A percentile compares a stretch with the other conserved stretches of the same genome.
Conservation (phyloP, 2,113 vertebrate genomes). For the Galeopterus variegatus region DNA sequence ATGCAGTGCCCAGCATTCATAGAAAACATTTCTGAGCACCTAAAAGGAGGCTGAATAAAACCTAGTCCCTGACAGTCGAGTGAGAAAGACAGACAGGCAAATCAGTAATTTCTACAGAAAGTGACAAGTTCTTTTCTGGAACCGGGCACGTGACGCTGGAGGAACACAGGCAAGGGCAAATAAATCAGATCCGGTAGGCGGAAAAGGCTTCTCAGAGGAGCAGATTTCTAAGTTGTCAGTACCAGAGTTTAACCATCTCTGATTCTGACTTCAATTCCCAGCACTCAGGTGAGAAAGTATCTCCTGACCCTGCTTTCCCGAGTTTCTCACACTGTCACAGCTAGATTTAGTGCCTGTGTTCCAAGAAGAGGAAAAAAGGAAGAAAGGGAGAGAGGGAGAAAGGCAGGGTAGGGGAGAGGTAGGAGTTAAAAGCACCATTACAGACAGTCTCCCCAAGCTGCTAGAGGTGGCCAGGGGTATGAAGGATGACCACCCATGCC, state of each 20-base stretch:
- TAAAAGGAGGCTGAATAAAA: background rate
- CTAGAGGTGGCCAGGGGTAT: background rate
- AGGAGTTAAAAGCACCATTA: background rate
- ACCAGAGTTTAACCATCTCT: background rate
- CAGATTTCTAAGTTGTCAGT: background rate
- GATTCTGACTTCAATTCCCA: background rate
- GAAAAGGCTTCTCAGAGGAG: background rate
- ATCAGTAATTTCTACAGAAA: background rate
- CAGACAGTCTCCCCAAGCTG: background rate
- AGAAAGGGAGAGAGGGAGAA: background rate
- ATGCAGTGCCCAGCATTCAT: background rate
- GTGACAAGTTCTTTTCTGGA: background rate
- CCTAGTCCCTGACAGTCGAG: background rate
- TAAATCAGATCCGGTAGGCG: rapidly evolving
- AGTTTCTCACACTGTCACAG: background rate
- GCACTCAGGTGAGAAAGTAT: conserved; percentile 12
- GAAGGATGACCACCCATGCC: background rate
- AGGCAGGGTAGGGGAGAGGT: background rate
- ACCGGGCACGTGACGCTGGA: background rate
- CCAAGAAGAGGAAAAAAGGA: background rate
- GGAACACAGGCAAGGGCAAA: background rate
- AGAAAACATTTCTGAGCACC: background rate
- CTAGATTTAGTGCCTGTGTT: background rate
- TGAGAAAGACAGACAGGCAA: conserved; percentile 1
- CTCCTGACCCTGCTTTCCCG: background rate